A percentile compares a stretch with the other conserved stretches of the same genome.
Conservation (phyloP, 92 coral and sea anemone genomes). For the Pocillopora grandis region DNA sequence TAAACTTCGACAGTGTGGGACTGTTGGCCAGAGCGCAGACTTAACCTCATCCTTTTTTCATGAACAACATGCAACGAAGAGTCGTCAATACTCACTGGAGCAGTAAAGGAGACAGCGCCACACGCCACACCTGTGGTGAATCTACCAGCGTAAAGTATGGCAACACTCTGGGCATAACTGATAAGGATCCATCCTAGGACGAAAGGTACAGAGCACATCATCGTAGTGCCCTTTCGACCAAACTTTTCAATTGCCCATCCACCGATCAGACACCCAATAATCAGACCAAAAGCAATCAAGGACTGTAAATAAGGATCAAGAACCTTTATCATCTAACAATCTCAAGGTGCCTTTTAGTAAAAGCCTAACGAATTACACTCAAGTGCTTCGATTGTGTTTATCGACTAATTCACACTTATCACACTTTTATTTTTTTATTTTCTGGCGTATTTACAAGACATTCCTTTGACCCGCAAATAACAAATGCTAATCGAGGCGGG, state of each 20-base stretch:
- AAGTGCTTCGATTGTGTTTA: too few relatives aligned
- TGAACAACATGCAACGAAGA: too few relatives aligned
- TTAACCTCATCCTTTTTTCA: too few relatives aligned
- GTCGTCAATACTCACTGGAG: constrained; percentile 73
- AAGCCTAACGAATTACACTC: too few relatives aligned
- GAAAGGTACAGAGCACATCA: constrained; percentile 74
- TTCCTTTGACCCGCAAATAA: too few relatives aligned
- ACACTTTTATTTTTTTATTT: too few relatives aligned
- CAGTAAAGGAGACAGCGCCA: constrained; percentile 82
- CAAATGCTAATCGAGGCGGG: too few relatives aligned
- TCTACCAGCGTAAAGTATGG: constrained; percentile 81
- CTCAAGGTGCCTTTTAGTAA: not conserved
- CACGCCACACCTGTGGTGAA: constrained; percentile 73
- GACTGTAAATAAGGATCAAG: constrained; percentile 54
- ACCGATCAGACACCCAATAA: constrained; percentile 74
- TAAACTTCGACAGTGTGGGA: too few relatives aligned
- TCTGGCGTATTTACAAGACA: too few relatives aligned
- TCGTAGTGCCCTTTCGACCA: constrained; percentile 86
- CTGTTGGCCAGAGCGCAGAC: too few relatives aligned
- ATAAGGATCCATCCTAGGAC: constrained; percentile 85
- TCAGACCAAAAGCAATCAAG: constrained; percentile 72
- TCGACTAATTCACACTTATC: too few relatives aligned
- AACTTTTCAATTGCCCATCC: constrained; percentile 71
- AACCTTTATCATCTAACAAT: not conserved
- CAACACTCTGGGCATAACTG: constrained; percentile 47